Percentiles rank a stretch among this genome's conserved stretches.
Conservation (phyloP, 2,113 vertebrate genomes). For the Felis chaus region DNA sequence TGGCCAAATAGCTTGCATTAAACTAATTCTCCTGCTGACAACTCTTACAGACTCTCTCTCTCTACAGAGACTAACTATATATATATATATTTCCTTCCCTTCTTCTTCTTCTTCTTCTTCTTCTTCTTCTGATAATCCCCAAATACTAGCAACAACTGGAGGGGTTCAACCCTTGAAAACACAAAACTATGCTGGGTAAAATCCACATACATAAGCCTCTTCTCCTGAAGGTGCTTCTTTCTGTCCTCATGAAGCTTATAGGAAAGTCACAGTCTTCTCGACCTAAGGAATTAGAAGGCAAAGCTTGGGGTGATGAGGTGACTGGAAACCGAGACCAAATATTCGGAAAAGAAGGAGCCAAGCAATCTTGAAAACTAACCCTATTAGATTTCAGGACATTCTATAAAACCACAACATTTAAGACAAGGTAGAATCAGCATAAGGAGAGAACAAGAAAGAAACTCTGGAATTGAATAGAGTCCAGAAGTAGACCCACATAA, state of each 20-base stretch:
- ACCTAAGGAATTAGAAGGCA: not conserved
- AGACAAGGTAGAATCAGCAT: not conserved
- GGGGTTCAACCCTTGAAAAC: not conserved
- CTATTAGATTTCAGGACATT: conserved; percentile 10
- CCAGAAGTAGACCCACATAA: not conserved
- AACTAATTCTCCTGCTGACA: not conserved
- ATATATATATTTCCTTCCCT: too few relatives aligned
- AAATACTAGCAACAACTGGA: not conserved
- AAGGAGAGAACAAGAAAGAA: not conserved
- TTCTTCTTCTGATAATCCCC: not conserved
- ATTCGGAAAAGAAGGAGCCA: not conserved
- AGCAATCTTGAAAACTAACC: not conserved
- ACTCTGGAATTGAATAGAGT: not conserved
- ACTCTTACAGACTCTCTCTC: not conserved
- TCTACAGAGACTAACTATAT: not conserved
- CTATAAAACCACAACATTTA: not conserved
- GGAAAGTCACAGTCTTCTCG: not conserved
- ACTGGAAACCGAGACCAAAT: not conserved
- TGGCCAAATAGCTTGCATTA: not conserved
- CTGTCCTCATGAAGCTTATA: not conserved
- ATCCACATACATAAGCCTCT: not conserved
- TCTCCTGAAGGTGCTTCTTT: not conserved
- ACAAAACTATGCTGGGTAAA: not conserved
- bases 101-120: too few relatives aligned
- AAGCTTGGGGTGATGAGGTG: not conserved